These are phyloP conservation scores for Berghia stephanieae DNA, from an alignment of 1,140 invertebrate species.

Conservation along the genomic window DNA sequence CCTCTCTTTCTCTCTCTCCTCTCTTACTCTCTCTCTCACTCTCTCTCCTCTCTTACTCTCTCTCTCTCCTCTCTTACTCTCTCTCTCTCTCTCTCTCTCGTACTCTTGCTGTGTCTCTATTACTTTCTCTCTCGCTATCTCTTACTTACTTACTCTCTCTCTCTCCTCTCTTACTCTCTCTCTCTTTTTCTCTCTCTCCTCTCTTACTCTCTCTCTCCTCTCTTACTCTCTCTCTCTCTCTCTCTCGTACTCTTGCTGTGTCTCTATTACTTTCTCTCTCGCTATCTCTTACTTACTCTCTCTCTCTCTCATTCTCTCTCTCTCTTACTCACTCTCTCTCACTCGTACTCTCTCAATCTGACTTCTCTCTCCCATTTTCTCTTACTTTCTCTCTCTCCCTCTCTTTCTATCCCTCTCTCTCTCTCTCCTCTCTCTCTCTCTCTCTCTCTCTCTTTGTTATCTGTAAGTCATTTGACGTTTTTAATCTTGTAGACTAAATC, in stretches of 20 bases:
- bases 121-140: not conserved
- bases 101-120: not conserved
- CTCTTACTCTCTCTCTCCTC: not conserved
- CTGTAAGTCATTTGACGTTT: not conserved
- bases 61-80: not conserved
- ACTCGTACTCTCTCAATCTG: not conserved
- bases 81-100: not conserved
- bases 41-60: not conserved
- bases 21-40: not conserved
- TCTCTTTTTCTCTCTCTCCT: not conserved
- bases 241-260: not conserved
- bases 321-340: no score
- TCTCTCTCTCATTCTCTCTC: no score
- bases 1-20: not conserved
- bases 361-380: not conserved
- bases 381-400: no score
- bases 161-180: not conserved
- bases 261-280: conserved; percentile 12
- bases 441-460: not conserved
- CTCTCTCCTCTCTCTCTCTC: not conserved
- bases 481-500: no score
- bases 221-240: conserved; percentile 14
- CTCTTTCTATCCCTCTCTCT: no score
- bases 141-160: not conserved
- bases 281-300: not conserved